phyloP scores from a whole-genome alignment of 2,797 vertebrate species.

The Rhabdophis nuchalis region DNA sequence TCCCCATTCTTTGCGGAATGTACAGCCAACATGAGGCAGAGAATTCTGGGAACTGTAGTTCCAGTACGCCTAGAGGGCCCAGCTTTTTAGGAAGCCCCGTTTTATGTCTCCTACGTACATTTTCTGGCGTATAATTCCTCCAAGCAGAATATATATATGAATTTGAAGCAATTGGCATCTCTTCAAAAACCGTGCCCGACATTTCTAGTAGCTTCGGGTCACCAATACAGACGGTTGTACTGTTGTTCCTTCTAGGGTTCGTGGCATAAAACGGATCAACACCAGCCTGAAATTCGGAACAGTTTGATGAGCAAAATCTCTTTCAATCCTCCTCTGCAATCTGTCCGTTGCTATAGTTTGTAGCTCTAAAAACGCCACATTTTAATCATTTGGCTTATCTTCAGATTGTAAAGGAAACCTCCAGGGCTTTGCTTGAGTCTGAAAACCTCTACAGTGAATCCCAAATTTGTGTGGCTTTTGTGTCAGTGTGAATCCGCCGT shows the following conservation, averaged over 20 bases:
- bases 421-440: not conserved
- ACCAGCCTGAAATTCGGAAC: not conserved
- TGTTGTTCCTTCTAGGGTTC: not conserved
- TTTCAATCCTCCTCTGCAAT: not conserved
- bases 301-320: not conserved
- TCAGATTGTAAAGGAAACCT: constrained; percentile 7
- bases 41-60: not conserved
- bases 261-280: not conserved
- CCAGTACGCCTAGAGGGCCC: not conserved
- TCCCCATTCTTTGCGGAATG: not conserved
- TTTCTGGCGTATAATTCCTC: not conserved
- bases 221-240: not conserved
- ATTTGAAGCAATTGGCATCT: not conserved
- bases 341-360: not conserved
- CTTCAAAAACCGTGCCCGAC: not conserved
- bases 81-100: not conserved
- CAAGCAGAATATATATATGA: not conserved
- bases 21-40: not conserved
- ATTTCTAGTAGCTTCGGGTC: not conserved
- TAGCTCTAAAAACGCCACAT: not conserved
- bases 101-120: not conserved
- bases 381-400: not conserved
- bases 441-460: constrained; percentile 6
- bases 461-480: not conserved
- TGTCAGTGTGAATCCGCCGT: not conserved